These are phyloP conservation scores for Cecidostiba fungosa DNA, from an alignment of 2,888 invertebrate genomes.

Conservation along the genomic window DNA sequence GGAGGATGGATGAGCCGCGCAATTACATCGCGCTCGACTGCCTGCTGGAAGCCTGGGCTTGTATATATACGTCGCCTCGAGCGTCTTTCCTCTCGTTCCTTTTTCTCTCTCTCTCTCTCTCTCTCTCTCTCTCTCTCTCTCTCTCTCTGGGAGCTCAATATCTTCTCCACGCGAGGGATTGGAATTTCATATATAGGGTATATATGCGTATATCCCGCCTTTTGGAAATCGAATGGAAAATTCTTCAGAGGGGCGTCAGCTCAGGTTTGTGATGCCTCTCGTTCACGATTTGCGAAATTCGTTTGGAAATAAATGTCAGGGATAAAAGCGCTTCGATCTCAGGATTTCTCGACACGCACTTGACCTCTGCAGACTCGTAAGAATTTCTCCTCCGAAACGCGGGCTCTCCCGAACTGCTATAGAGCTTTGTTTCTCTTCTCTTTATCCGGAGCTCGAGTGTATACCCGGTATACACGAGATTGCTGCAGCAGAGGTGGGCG, in stretches of 20 bases:
- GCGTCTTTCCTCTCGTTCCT: background rate
- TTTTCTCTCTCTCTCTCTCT: background rate
- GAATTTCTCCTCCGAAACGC: no score
- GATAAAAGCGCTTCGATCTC: no score
- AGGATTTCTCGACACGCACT: no score
- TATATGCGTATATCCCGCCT: no score
- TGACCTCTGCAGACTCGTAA: no score
- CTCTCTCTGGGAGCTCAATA: background rate
- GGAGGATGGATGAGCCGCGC: conserved; percentile 11
- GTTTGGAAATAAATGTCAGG: no score
- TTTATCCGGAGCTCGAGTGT: background rate
- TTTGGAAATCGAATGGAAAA: no score
- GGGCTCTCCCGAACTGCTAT: no score
- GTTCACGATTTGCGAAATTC: no score
- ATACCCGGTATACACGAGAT: background rate
- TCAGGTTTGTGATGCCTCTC: no score
- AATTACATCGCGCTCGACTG: background rate
- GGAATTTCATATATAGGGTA: no score
- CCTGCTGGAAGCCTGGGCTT: background rate
- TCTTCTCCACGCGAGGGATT: background rate
- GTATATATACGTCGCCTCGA: background rate
- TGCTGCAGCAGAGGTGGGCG: background rate
- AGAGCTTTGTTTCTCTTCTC: background rate
- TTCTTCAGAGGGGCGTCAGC: no score
- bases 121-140: background rate